These are phyloP conservation scores for Ambastaia sidthimunki DNA, from an alignment of 2,797 vertebrate genomes.

Conservation along the genomic window DNA sequence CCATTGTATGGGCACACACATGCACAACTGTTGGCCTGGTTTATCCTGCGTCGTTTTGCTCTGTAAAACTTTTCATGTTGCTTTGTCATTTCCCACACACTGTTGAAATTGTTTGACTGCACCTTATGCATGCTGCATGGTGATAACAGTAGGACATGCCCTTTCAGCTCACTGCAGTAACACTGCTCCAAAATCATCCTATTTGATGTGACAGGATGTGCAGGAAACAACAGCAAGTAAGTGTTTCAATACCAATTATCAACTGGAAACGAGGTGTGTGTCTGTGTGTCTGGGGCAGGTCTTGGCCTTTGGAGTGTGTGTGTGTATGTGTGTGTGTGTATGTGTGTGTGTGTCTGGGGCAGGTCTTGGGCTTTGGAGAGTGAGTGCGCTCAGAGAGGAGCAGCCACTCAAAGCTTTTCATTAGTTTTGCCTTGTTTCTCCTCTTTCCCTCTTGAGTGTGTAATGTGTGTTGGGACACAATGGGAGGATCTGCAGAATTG, in stretches of 20 bases:
- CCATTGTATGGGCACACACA: neutral
- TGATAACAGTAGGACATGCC: slow-evolving; percentile 7
- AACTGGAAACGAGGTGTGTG: slow-evolving; percentile 78
- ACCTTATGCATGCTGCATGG: neutral
- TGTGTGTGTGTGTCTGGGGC: slow-evolving; percentile 46
- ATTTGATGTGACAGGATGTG: slow-evolving; percentile 86
- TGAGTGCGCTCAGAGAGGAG: slow-evolving; percentile 59
- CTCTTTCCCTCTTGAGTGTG: slow-evolving; percentile 88
- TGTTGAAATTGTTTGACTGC: neutral
- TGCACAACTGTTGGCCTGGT: neutral
- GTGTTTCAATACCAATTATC: slow-evolving; percentile 90
- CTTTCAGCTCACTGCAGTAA: slow-evolving; percentile 77
- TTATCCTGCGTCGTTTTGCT: neutral
- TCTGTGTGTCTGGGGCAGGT: slow-evolving; percentile 45
- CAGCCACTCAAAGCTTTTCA: slow-evolving; percentile 89
- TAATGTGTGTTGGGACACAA: slow-evolving; percentile 84
- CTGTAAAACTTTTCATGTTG: slow-evolving; percentile 1
- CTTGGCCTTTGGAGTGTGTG: slow-evolving; percentile 35
- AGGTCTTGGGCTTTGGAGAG: slow-evolving; percentile 36
- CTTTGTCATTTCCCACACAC: slow-evolving; percentile 20
- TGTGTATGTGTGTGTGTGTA: neutral
- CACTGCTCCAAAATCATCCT: slow-evolving; percentile 85
- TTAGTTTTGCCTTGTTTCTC: slow-evolving; percentile 86
- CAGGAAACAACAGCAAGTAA: slow-evolving; percentile 83
- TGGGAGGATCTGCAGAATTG: slow-evolving; percentile 92